phyloP scores from a whole-genome alignment of 2,113 vertebrate genomes.

The Siphamia tubifer region DNA sequence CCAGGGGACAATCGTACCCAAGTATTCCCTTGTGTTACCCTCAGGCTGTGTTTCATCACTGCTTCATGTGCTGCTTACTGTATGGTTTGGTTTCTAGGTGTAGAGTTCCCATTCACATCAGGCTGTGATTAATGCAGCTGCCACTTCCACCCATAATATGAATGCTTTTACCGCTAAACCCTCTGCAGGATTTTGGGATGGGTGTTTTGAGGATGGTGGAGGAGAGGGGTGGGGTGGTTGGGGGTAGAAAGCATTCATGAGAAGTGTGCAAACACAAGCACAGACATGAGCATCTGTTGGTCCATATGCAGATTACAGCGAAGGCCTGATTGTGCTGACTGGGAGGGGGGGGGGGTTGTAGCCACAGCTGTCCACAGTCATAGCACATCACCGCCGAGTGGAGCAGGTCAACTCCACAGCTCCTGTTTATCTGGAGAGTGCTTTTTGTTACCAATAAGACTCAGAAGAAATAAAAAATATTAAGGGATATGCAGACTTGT shows the following conservation, averaged over 20 bases:
- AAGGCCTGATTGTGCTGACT: slow-evolving; percentile 56
- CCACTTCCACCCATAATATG: background rate
- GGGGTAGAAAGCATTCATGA: background rate
- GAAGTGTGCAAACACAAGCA: slow-evolving; percentile 51
- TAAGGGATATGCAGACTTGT: background rate
- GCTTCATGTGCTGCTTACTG: background rate
- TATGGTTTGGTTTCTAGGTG: background rate
- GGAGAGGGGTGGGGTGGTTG: no score
- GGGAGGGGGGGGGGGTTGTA: background rate
- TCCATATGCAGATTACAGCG: slow-evolving; percentile 64
- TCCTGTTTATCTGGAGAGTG: slow-evolving; percentile 29
- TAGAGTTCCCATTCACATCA: slow-evolving; percentile 17
- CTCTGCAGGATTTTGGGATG: background rate
- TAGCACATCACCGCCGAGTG: slow-evolving; percentile 40
- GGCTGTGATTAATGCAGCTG: background rate
- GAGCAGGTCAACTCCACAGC: slow-evolving; percentile 39
- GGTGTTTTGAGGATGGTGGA: slow-evolving; percentile 1
- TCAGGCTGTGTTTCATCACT: slow-evolving; percentile 34
- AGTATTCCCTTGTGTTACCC: slow-evolving; percentile 32
- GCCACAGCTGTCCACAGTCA: slow-evolving; percentile 64
- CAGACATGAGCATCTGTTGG: slow-evolving; percentile 59
- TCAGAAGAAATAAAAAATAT: background rate
- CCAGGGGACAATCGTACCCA: slow-evolving; percentile 32
- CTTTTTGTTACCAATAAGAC: slow-evolving; percentile 6
- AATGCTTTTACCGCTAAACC: background rate